These are phyloP conservation scores for Vanessa tameamea DNA, from an alignment of 1,140 invertebrate genomes.

Conservation along the genomic window DNA sequence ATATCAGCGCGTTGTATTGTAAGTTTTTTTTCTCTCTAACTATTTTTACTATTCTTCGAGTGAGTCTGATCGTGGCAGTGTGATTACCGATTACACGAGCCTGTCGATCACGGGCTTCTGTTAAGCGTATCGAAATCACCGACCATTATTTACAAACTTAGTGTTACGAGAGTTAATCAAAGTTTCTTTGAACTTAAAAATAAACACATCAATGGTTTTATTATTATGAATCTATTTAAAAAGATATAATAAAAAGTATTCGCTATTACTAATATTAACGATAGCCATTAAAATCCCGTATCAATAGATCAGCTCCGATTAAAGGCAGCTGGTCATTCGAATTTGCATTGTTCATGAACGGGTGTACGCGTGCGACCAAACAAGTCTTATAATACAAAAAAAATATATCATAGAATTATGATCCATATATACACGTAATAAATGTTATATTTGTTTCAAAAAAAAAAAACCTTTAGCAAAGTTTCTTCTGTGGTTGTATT, in stretches of 20 bases:
- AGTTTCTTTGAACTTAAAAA: conserved; percentile 28
- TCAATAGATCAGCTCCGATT: conserved; percentile 69
- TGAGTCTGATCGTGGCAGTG: not conserved
- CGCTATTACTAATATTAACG: conserved; percentile 20
- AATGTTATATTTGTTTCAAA: conserved; percentile 35
- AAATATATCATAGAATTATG: not conserved
- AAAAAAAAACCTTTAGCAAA: too few species aligned
- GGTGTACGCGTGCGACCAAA: conserved; percentile 9
- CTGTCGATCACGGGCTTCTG: conserved; percentile 32
- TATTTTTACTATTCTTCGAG: not conserved
- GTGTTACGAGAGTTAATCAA: conserved; percentile 19
- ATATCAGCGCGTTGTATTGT: conserved; percentile 41
- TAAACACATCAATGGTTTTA: not conserved
- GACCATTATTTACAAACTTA: conserved; percentile 3
- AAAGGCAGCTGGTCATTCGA: conserved; percentile 64
- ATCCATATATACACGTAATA: conserved; percentile 8
- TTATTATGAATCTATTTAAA: not conserved
- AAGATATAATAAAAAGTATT: not conserved
- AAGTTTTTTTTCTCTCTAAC: not conserved
- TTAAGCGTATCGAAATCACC: conserved; percentile 30
- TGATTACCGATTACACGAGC: conserved; percentile 34
- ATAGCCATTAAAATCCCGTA: conserved; percentile 52
- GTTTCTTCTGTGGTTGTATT: not conserved
- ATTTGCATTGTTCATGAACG: conserved; percentile 49
- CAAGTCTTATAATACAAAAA: not conserved